phyloP scores from a whole-genome alignment of 2,113 vertebrate species.

The Cynoglossus semilaevis region DNA sequence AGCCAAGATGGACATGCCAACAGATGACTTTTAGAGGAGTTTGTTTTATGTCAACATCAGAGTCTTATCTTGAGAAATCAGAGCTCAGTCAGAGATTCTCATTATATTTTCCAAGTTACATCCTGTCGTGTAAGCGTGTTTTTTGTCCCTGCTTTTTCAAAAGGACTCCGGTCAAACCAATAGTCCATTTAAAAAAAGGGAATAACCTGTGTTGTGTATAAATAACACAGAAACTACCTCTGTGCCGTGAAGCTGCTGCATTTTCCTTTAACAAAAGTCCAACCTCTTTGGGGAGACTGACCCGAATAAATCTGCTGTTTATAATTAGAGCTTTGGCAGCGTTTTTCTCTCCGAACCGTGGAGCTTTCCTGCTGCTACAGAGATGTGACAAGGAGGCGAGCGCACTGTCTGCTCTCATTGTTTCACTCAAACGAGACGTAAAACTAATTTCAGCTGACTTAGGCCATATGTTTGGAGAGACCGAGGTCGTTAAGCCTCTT shows the following conservation, averaged over 20 bases:
- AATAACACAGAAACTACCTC: constrained; percentile 33
- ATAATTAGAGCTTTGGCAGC: constrained; percentile 56
- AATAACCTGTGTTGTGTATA: constrained; percentile 12
- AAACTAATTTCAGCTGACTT: constrained; percentile 25
- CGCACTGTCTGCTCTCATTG: constrained; percentile 22
- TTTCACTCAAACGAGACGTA: neutral
- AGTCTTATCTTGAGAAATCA: neutral
- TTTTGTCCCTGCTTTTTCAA: neutral
- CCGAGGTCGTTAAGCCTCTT: constrained; percentile 15
- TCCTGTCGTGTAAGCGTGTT: neutral
- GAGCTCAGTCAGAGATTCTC: neutral
- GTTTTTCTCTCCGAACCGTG: constrained; percentile 40
- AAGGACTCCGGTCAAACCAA: neutral
- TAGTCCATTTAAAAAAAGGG: constrained; percentile 27
- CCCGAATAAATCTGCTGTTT: constrained; percentile 60
- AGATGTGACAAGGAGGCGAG: constrained; percentile 26
- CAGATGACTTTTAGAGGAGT: too few relatives aligned
- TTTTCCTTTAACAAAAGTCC: constrained; percentile 47
- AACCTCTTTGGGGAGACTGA: constrained; percentile 52
- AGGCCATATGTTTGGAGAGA: constrained; percentile 14
- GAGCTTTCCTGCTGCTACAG: constrained; percentile 38
- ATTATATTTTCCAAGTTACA: neutral
- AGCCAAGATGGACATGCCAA: neutral
- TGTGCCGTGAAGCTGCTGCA: constrained; percentile 33
- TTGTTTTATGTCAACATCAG: neutral